Evolutionary conservation across 2,797 vertebrate species (phyloP).

Genomic region (Pyrrhura leucotis): DNA sequence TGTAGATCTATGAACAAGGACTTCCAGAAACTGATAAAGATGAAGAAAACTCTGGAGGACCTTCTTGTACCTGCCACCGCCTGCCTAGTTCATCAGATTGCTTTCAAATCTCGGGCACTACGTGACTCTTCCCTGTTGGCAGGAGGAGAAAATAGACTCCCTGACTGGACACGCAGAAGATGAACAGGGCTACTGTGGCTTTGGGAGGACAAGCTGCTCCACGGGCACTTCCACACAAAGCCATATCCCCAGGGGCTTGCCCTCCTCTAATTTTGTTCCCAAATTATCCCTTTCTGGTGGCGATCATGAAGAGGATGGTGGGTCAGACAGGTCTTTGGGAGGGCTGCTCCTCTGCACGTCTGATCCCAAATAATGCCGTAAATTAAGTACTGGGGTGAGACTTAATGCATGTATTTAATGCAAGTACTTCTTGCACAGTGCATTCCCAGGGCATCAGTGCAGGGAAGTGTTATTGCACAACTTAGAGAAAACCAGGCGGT

Average conservation of each 20-base stretch:
- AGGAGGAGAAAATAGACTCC: conserved; percentile 42
- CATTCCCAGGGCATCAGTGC: neutral
- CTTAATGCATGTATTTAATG: neutral
- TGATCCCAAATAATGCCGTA: rapidly evolving
- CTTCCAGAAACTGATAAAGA: conserved; percentile 51
- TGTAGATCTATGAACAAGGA: conserved; percentile 64
- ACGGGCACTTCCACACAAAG: neutral
- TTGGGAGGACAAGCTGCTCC: neutral
- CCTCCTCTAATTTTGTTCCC: neutral
- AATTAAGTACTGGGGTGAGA: neutral
- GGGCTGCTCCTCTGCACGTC: neutral
- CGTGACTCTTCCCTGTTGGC: conserved; percentile 10
- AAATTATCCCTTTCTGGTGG: neutral
- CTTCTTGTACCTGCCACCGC: conserved; percentile 55
- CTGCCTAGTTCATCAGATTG: conserved; percentile 11
- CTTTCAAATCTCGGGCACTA: conserved; percentile 36
- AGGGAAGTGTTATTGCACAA: neutral
- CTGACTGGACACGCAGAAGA: neutral
- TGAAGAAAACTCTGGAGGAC: conserved; percentile 67
- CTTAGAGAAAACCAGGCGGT: neutral
- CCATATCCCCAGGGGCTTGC: neutral
- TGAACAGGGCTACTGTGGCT: neutral
- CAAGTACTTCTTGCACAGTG: neutral
- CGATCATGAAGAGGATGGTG: neutral
- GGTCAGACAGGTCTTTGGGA: neutral